A percentile compares a stretch with the other conserved stretches of the same genome.
phyloP scores from a whole-genome alignment of 2,888 invertebrate species.

The Linnaemya tessellans region DNA sequence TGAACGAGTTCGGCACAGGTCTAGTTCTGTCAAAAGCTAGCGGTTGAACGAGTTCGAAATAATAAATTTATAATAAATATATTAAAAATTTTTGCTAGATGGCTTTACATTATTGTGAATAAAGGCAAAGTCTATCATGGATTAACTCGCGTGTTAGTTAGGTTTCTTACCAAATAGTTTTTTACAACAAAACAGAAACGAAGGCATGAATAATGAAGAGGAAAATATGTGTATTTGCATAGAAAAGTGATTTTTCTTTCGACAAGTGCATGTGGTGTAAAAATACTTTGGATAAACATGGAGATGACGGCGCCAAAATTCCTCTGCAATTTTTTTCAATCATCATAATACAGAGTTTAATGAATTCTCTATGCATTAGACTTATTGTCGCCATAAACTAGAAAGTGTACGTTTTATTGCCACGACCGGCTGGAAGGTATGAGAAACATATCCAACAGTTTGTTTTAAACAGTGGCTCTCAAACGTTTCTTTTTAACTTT shows the following conservation, averaged over 20 bases:
- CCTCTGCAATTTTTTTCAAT: slow-evolving; percentile 63
- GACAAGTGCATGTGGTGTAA: background rate
- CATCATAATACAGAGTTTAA: slow-evolving; percentile 64
- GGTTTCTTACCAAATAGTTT: too few relatives aligned
- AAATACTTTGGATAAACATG: background rate
- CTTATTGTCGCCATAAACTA: slow-evolving; percentile 61
- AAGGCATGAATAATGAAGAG: background rate
- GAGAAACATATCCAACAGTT: slow-evolving; percentile 39
- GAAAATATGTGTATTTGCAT: background rate
- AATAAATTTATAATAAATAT: too few relatives aligned
- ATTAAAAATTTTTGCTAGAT: too few relatives aligned
- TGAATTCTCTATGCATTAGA: slow-evolving; percentile 69
- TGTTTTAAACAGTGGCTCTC: background rate
- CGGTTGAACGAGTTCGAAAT: too few relatives aligned
- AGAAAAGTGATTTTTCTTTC: background rate
- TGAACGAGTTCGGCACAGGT: too few relatives aligned
- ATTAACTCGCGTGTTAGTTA: too few relatives aligned
- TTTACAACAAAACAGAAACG: background rate
- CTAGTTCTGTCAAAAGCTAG: too few relatives aligned
- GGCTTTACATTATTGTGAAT: too few relatives aligned
- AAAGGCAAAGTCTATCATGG: too few relatives aligned
- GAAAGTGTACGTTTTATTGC: slow-evolving; percentile 50
- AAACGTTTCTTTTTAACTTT: too few relatives aligned
- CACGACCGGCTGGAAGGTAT: slow-evolving; percentile 48
- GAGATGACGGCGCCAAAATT: slow-evolving; percentile 64